Base-by-base conservation (phyloP, 2,113 vertebrate genomes). In the Chaenocephalus aceratus region DNA sequence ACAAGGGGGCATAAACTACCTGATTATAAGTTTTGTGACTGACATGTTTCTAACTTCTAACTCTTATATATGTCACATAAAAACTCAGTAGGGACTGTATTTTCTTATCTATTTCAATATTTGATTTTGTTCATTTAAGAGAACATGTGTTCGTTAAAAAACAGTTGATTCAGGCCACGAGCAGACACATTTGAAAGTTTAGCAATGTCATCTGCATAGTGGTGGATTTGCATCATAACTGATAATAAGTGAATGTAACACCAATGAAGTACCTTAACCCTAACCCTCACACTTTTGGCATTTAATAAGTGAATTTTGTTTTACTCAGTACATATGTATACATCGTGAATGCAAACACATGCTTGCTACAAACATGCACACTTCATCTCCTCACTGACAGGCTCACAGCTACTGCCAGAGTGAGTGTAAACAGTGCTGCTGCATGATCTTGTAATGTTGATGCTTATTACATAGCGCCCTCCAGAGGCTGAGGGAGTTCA, bases 401-500 rank as follows among this genome's bases (percentile, higher is more conserved):
- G n/a, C 41, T 62, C 30, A 14, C 23, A 63, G 44, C 57, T 13
- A 23, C 73, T 75, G 14, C 15, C 15, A 41, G 36, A 44, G 52
- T 65, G 18, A 30, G 34, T 65, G 71, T 53, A 13, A 5, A 16
- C 54, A 59, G 46, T 72, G 44, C 48, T 15, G 67, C 54, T 75
- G 52, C 70, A 69, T 61, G 65, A 80, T 74, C 61, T 53, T 23
- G 73, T 54, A 21, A 53, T 59, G 53, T 18, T 34, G 26, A 60
- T 44, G 10, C n/a, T 61, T 57, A 34, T 61, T 62, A 23, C 80
- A 80, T 53, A 58, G 80, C 48, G 49, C 79, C 84, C 89, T 78
- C 84, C 15, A 72, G 80, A 81, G 85, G 79, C 66, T 46, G 51
- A 80, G 54, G 26, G 44, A 46, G 34, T 26, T 80, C 41, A 62